Conservation (phyloP, 2,888 invertebrate genomes). For the Oscheius myriophilus region DNA sequence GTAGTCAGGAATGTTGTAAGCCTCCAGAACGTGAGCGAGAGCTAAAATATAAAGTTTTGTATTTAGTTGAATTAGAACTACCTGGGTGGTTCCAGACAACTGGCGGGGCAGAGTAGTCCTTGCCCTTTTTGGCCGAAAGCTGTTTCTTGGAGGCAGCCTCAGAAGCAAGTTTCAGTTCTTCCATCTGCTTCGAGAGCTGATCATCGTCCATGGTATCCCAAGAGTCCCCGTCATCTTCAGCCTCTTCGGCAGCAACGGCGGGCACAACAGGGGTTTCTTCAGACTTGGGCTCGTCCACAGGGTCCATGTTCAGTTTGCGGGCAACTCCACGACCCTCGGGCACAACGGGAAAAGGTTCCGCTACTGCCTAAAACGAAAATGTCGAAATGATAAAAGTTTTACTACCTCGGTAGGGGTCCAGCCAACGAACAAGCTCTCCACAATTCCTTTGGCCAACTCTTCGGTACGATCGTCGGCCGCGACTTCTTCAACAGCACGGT, state of each 20-base stretch:
- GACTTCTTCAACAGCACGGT: neutral
- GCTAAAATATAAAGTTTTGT: constrained; percentile 16
- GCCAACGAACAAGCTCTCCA: constrained; percentile 26
- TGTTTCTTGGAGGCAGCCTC: neutral
- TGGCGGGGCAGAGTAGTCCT: constrained; percentile 35
- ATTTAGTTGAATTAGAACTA: neutral
- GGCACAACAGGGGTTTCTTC: neutral
- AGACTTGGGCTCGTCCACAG: neutral
- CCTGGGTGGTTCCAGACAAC: constrained; percentile 6
- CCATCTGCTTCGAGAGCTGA: constrained; percentile 14
- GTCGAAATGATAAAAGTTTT: neutral
- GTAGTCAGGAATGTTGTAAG: constrained; percentile 45
- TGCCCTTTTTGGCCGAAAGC: constrained; percentile 10
- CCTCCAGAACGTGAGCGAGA: constrained; percentile 43
- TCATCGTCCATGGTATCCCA: constrained; percentile 31
- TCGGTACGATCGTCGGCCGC: constrained; percentile 26
- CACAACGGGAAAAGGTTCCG: constrained; percentile 8
- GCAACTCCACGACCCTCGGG: neutral
- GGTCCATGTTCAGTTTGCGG: constrained; percentile 15
- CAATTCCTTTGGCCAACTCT: constrained; percentile 22
- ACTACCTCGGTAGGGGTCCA: constrained; percentile 21
- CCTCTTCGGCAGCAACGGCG: neutral
- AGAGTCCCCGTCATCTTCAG: constrained; percentile 24
- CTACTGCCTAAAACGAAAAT: neutral
- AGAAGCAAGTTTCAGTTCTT: constrained; percentile 17